Conservation (phyloP, 2,797 vertebrate species). For the Pyrocephalus nanus region DNA sequence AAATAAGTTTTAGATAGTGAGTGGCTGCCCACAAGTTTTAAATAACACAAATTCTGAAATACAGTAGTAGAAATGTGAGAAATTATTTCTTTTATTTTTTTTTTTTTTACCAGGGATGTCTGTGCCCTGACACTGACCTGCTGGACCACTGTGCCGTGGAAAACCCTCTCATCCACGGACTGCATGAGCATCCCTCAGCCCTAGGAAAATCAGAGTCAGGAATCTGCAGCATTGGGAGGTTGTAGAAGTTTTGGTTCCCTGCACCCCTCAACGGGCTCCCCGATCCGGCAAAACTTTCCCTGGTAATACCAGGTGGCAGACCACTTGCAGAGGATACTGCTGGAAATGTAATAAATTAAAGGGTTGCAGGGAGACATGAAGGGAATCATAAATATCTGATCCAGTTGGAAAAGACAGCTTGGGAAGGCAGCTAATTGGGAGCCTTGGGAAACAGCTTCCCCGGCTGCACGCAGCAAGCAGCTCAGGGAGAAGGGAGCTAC, state of each 20-base stretch:
- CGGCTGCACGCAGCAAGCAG: not conserved
- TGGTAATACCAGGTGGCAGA: not conserved
- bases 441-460: constrained; percentile 15
- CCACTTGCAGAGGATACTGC: not conserved
- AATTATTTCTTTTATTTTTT: not conserved
- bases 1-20: not conserved
- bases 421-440: constrained; percentile 26
- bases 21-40: not conserved
- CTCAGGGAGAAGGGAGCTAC: not conserved
- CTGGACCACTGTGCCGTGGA: not conserved
- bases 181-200: not conserved
- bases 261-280: not conserved
- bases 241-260: not conserved
- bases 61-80: not conserved
- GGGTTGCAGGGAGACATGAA: not conserved
- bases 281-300: not conserved
- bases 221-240: accelerated
- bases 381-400: not conserved
- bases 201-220: not conserved
- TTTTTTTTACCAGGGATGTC: not conserved
- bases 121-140: not conserved
- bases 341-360: not conserved
- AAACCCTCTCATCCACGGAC: not conserved
- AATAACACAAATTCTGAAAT: not conserved
- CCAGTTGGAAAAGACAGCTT: not conserved